Evolutionary conservation across 2,888 invertebrate genomes (phyloP), one percentile per base, ranked within the genome.

Genomic region (Mycogona germanica): DNA sequence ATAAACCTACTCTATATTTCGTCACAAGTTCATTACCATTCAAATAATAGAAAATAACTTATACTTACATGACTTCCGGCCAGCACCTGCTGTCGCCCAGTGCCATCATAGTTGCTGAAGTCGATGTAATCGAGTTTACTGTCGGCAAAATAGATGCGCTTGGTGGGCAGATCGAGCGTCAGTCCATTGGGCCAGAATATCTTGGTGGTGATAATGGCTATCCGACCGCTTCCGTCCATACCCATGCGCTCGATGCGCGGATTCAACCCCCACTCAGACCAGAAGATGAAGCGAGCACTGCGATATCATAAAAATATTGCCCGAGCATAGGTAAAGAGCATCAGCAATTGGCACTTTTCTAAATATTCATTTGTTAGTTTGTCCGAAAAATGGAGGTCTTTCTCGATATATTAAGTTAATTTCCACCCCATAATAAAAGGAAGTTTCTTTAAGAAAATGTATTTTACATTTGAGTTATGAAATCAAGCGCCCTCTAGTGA

Each of bases 221-320:
- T 77, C 4, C 95, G 78, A 64, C 83, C 82, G 0, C 82, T 81
- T 0, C 97, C 97, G 67, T 98, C 97, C 88, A 98, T 87, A 17
- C 93, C 93, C 5, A 93, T 84, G 55, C 95, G 75, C 68, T 98
- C 97, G 55, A 98, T 87, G 1, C 95, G 76, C 1, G 98, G 97
- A 71, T 93, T 87, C 69, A 93, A 91, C 40, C 96, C 96, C 97
- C 97, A 97, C 70, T 98, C 97, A 0, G 93, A 92, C 97, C 97
- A 98, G 76, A 98, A 98, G 53, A 98, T 74, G 79, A 86, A 87
- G 3, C 84, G 74, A 0, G 89, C 81, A 29, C 71, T 74, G 45
- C 14, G 30, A 26, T 26, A n/a, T 26, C 12, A 41, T n/a, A 41
- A 44, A 25, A 44, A 5, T 12, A 57, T 25, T 5, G 2, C 9